Percentiles rank a stretch among this genome's conserved stretches.
Evolutionary conservation across 1,140 invertebrate species (phyloP).

Genomic region (Philotrypesis tridentata): DNA sequence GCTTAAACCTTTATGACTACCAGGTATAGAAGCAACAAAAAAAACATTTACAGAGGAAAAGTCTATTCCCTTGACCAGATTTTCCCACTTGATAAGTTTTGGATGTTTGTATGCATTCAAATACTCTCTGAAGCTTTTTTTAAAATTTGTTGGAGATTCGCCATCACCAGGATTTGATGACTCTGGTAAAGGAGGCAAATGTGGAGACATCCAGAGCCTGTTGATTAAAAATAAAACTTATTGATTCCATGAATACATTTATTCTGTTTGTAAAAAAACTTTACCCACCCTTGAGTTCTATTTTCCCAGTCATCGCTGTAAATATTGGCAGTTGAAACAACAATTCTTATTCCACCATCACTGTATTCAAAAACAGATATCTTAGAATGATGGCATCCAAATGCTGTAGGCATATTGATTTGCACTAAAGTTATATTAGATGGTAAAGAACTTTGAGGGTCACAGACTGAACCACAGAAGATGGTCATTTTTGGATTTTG

Average conservation of each 20-base stretch:
- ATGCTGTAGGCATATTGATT: slow-evolving; percentile 84
- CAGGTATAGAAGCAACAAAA: slow-evolving; percentile 89
- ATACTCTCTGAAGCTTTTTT: slow-evolving; percentile 89
- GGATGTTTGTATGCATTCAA: slow-evolving; percentile 82
- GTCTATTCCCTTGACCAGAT: slow-evolving; percentile 83
- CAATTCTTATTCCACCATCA: slow-evolving; percentile 86
- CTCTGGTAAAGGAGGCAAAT: slow-evolving; percentile 78
- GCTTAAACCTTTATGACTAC: slow-evolving; percentile 79
- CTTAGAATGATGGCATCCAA: slow-evolving; percentile 95
- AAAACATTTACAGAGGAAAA: slow-evolving; percentile 89
- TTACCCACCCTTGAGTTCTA: slow-evolving; percentile 89
- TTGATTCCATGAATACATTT: neutral
- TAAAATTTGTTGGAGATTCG: slow-evolving; percentile 90
- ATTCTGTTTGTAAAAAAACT: neutral
- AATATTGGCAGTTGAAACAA: slow-evolving; percentile 95
- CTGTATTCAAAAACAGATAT: slow-evolving; percentile 91
- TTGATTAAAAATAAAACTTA: slow-evolving; percentile 45
- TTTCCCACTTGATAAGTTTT: slow-evolving; percentile 82
- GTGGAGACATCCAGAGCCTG: slow-evolving; percentile 87
- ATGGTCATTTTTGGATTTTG: slow-evolving; percentile 75
- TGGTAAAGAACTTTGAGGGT: slow-evolving; percentile 72
- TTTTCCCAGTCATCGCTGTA: slow-evolving; percentile 94
- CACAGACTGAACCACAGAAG: slow-evolving; percentile 85
- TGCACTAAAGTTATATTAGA: slow-evolving; percentile 80
- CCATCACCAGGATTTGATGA: slow-evolving; percentile 77